Conservation (phyloP, 2,888 invertebrate genomes). For the Agrotis segetum region DNA sequence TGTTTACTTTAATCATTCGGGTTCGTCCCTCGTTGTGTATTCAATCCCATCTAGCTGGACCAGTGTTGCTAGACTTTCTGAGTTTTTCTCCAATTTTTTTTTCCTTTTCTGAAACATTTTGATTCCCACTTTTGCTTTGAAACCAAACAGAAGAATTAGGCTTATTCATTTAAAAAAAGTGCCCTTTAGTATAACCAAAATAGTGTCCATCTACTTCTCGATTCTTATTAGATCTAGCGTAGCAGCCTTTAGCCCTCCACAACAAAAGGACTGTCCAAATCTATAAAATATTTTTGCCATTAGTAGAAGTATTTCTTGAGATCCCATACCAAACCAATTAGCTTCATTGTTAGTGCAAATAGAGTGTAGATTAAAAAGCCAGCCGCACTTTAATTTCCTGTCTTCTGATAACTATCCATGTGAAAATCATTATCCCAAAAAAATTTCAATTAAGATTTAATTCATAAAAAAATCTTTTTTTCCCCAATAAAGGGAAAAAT, state of each 20-base stretch:
- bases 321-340: too few species aligned
- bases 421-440: background rate
- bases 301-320: too few species aligned
- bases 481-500: background rate
- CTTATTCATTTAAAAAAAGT: background rate
- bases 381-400: background rate
- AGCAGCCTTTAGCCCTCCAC: too few species aligned
- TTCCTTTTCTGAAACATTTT: background rate
- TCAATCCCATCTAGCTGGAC: conserved; percentile 62
- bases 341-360: too few species aligned
- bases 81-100: background rate
- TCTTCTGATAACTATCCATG: background rate
- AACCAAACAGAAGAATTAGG: background rate
- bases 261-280: too few species aligned
- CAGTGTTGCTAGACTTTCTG: background rate
- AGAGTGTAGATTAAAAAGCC: too few species aligned
- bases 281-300: too few species aligned
- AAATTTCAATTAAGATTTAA: background rate
- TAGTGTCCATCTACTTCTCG: background rate
- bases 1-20: conserved; percentile 75
- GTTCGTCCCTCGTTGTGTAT: conserved; percentile 70
- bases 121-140: background rate
- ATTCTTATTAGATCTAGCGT: too few species aligned
- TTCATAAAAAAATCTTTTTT: background rate
- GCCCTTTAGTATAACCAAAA: background rate